phyloP scores from a whole-genome alignment of 1,140 invertebrate genomes.

The Macrobrachium nipponense region DNA sequence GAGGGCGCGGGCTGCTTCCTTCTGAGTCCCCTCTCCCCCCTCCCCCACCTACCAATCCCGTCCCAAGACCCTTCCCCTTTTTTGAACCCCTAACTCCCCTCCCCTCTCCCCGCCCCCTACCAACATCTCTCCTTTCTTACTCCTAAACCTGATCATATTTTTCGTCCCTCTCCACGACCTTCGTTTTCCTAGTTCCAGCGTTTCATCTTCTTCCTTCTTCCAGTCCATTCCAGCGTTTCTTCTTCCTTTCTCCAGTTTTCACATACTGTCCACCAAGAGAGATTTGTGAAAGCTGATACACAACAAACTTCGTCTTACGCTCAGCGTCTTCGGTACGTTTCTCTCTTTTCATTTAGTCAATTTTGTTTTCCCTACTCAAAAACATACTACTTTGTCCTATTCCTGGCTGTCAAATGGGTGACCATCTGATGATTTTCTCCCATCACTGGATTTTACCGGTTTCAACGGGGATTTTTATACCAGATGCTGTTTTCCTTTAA shows the following conservation, averaged over 20 bases:
- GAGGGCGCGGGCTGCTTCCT: slow-evolving; percentile 17
- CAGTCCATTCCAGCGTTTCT: background rate
- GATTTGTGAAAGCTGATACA: too few relatives aligned
- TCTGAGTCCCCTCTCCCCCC: background rate
- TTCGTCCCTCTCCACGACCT: background rate
- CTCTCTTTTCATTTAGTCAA: too few relatives aligned
- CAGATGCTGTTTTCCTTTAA: too few relatives aligned
- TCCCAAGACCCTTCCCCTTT: background rate
- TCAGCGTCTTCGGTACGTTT: too few relatives aligned
- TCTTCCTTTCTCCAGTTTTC: background rate
- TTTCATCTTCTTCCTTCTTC: background rate
- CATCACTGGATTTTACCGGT: too few relatives aligned
- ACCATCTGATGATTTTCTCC: too few relatives aligned
- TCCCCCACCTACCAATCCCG: background rate
- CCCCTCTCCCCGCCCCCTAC: background rate
- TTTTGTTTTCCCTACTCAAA: too few relatives aligned
- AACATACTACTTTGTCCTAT: too few relatives aligned
- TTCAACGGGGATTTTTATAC: too few relatives aligned
- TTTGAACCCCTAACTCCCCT: background rate
- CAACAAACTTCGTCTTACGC: too few relatives aligned
- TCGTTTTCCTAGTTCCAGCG: background rate
- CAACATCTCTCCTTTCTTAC: background rate
- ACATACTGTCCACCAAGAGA: background rate
- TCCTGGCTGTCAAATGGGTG: too few relatives aligned
- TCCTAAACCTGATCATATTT: background rate